Conservation (phyloP, 2,113 vertebrate species). For the Marmota monax region DNA sequence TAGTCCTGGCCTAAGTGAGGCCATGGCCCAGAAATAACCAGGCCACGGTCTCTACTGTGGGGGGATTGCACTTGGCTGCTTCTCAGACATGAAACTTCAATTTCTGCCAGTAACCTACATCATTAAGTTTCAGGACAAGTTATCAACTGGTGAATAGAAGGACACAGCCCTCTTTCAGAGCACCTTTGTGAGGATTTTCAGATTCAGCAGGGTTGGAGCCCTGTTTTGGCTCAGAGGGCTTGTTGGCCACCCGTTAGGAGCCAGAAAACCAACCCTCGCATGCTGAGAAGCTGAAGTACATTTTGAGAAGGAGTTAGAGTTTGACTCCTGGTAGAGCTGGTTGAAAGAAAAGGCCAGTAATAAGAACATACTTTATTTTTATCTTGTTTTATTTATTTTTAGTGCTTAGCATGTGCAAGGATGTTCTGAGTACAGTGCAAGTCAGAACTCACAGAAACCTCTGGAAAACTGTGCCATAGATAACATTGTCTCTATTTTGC, state of each 20-base stretch:
- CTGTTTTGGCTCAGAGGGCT: conserved; percentile 72
- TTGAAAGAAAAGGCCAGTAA: background rate
- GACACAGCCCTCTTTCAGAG: conserved; percentile 77
- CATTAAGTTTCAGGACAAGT: conserved; percentile 86
- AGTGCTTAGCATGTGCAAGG: background rate
- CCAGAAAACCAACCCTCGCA: conserved; percentile 65
- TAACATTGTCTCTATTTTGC: background rate
- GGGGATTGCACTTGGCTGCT: conserved; percentile 84
- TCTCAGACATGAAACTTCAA: conserved; percentile 78
- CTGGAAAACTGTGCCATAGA: background rate
- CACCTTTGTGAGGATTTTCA: conserved; percentile 74
- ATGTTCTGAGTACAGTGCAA: background rate
- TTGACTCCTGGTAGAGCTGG: background rate
- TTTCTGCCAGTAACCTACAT: conserved; percentile 85
- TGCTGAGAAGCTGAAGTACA: conserved; percentile 33
- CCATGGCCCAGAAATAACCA: conserved; percentile 79
- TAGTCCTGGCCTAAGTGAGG: conserved; percentile 76
- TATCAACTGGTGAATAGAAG: conserved; percentile 81
- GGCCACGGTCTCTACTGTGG: conserved; percentile 70
- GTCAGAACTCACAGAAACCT: background rate
- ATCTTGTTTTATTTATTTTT: background rate
- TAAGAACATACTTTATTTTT: background rate
- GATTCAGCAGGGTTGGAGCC: conserved; percentile 60
- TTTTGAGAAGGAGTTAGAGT: background rate
- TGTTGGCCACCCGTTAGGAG: background rate